Evolutionary conservation across 2,888 invertebrate genomes (phyloP), one percentile per base, ranked within the genome.

Genomic region (Rotaria sp.): DNA sequence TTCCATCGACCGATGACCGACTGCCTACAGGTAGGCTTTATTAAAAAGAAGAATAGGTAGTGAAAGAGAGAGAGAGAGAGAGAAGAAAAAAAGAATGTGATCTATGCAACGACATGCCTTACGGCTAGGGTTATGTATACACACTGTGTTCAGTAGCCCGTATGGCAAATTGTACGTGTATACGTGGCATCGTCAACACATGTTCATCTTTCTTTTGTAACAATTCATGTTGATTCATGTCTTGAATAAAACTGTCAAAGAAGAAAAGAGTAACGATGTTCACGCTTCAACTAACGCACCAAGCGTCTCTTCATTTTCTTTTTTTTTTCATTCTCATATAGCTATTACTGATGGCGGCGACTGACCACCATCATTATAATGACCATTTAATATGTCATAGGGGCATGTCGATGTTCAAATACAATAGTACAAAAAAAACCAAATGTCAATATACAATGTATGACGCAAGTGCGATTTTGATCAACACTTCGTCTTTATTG

Each of bases 61-160:
- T 26, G 55, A 55, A 24, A 55, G 26, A 18, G 52, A 52, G 55
- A 55, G 55, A 55, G 55, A 55, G 26, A 18, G 52, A 52, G 52
- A 52, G 52, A 52, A 55, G 26, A 55, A 55, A 55, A 55, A n/a
- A 57, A 57, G 57, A 57, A 57, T 57, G 57, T n/a, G n/a, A 7
- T 57, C 57, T 57, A 57, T 57, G 57, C n/a, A 57, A 57, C 57
- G 57, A 57, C 57, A 57, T 57, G 57, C 57, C 57, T 57, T 57
- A 57, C 57, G 57, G 57, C 24, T 10, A 10, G 1, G 10, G n/a
- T 57, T 57, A 57, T 57, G 57, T 57, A 57, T 57, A 24, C n/a
- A 57, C n/a, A 57, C n/a, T 26, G n/a, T 57, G 57, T 57, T 8
- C 57, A 57, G 57, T 57, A n/a, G 57, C 57, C 57, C 57, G 57